phyloP scores from a whole-genome alignment of 53 echinoderm and acorn worm genomes.

The Antedon mediterranea region DNA sequence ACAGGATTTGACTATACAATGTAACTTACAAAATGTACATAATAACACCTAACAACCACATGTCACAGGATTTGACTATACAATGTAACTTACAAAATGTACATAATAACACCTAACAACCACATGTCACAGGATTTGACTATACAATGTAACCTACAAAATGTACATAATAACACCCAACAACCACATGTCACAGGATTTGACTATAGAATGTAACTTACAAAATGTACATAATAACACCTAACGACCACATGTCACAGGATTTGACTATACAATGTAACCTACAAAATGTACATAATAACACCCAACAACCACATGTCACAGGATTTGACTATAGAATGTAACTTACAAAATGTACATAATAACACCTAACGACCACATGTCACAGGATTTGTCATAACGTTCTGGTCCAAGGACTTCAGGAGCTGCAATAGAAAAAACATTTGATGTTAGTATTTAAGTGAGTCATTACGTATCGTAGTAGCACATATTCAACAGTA shows the following conservation, averaged over 20 bases:
- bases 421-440: slow-evolving; percentile 42
- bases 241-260: slow-evolving; percentile 99
- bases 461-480: too few relatives aligned
- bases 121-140: slow-evolving; percentile 99
- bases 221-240: slow-evolving; percentile 98
- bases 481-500: too few relatives aligned
- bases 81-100: too few relatives aligned
- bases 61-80: slow-evolving; percentile 98
- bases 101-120: slow-evolving; percentile 99
- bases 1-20: slow-evolving; percentile 98
- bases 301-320: slow-evolving; percentile 99
- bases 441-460: too few relatives aligned
- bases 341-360: slow-evolving; percentile 92
- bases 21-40: slow-evolving; percentile 99
- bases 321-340: too few relatives aligned
- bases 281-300: slow-evolving; percentile 97
- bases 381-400: slow-evolving; percentile 98
- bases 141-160: too few relatives aligned
- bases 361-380: slow-evolving; percentile 99
- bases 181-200: slow-evolving; percentile 99
- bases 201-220: too few relatives aligned
- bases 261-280: too few relatives aligned
- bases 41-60: slow-evolving; percentile 99
- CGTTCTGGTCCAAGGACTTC: slow-evolving; percentile 97
- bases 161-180: slow-evolving; percentile 99